Evolutionary conservation across 2,797 vertebrate species (phyloP), one percentile per base, ranked within the genome.

Genomic region (Poecilia velifera): DNA sequence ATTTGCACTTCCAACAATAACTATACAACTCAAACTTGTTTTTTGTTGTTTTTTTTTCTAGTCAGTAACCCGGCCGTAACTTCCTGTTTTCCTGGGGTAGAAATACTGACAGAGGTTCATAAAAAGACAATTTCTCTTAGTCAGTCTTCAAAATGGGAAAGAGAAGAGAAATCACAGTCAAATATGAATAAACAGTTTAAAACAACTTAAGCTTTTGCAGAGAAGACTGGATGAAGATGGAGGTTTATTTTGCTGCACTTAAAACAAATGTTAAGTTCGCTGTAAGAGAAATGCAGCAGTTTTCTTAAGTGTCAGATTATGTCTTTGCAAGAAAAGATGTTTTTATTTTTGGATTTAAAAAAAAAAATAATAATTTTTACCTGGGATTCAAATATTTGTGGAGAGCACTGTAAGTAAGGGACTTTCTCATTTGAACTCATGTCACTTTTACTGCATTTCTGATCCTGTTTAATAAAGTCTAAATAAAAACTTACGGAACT

Each of bases 401-500:
- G 16, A 64, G 16, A 14, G 16, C 31, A 9, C 31, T 36, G 14
- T 20, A 9, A 41, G 36, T 41, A 41, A 41, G 62, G 2, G 36
- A 25, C 12, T 34, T 51, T 13, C 3, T 22, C 12, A 9, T 51
- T 46, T 47, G 16, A 74, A 55, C 34, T 53, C 18, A 18, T 10
- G 46, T 4, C 31, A 4, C n/a, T 18, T 20, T 39, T 39, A 22
- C 16, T 8, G 43, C 1, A 47, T 71, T 68, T 51, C 7, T 34
- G 5, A 28, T 18, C 14, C 34, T 31, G 64, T 62, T 34, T 22
- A 3, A 25, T 57, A 76, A 68, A 68, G 59, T 53, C 70, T 9
- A 12, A 7, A 76, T 36, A 10, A 36, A 75, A 82, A 95, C 95
- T 96, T 94, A 97, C 96, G 93, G 74, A 96, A 92, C 68, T 96